Conservation (phyloP, 2,797 vertebrate species). For the Chrysocyon brachyurus region DNA sequence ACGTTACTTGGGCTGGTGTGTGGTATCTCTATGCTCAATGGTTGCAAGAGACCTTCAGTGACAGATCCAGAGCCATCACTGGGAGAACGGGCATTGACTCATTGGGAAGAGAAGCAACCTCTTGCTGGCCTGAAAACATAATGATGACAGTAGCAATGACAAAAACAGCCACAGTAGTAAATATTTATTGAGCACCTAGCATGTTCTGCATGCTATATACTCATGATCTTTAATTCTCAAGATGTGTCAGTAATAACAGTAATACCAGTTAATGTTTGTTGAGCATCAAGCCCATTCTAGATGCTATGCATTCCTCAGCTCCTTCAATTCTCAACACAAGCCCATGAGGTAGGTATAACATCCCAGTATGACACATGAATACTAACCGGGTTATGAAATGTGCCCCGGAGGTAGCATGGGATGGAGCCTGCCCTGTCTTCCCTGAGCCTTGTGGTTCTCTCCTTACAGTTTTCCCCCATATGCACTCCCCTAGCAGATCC, state of each 20-base stretch:
- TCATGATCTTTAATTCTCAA: not conserved
- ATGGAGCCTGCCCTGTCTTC: too few relatives aligned
- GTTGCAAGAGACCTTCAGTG: not conserved
- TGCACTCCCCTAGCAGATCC: too few relatives aligned
- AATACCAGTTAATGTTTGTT: not conserved
- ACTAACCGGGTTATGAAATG: not conserved
- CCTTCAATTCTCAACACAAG: not conserved
- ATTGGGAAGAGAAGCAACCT: not conserved
- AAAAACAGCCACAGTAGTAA: not conserved
- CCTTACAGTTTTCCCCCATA: too few relatives aligned
- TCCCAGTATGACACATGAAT: not conserved
- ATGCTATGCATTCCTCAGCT: accelerated
- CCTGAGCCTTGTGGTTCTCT: accelerated
- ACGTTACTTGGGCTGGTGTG: not conserved
- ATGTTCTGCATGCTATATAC: not conserved
- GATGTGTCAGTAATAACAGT: not conserved
- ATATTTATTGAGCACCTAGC: not conserved
- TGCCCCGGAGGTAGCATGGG: not conserved
- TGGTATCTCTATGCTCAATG: accelerated
- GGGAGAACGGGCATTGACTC: accelerated
- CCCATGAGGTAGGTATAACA: not conserved
- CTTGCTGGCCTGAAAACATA: not conserved
- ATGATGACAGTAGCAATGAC: accelerated
- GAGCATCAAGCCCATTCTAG: not conserved
- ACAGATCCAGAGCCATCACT: not conserved